Evolutionary conservation across 1,140 invertebrate species (phyloP), one percentile per base, ranked within the genome.

Genomic region (Teleopsis dalmanni): DNA sequence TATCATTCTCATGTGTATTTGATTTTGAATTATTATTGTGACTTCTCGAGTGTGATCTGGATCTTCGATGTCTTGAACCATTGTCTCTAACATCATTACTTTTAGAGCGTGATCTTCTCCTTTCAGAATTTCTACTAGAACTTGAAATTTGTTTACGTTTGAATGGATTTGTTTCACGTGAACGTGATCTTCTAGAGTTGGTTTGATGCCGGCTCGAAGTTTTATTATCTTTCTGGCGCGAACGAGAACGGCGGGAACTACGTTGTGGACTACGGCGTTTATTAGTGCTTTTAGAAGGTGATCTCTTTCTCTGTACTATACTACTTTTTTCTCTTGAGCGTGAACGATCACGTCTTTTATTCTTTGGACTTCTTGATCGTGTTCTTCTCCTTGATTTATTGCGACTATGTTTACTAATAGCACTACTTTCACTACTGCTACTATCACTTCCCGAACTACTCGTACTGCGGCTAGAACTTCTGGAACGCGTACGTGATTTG

Each of bases 21-120:
- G 22, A 4, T 3, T 19, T 37, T 36, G 31, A 52, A 18, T 47
- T 47, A 11, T 36, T 45, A n/a, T 4, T 13, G 14, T 50, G 55
- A 16, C 49, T 58, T 25, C 48, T 55, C 11, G n/a, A 21, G 7
- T 8, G 22, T 33, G 45, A 47, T 23, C 33, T 34, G 16, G 29
- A 45, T 3, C 27, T 31, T 4, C 41, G 11, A 14, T 36, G 7
- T 11, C 41, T 37, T 33, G 19, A 29, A 4, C 14, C 16, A n/a
- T 26, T 10, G 21, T 27, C 14, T 9, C 26, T 38, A n/a, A 23
- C 2, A 6, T 22, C 19, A 10, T 11, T 21, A 13, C 8, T 37
- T 38, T 47, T 18, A 2, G 21, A 16, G 10, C 14, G 21, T 7
- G 16, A 9, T 31, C 10, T 29, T 21, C 14, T 4, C 31, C 25